Percentiles rank a stretch among this genome's conserved stretches.
These are phyloP conservation scores for Xenopus laevis DNA, from an alignment of 2,113 vertebrate genomes.

Conservation along the genomic window DNA sequence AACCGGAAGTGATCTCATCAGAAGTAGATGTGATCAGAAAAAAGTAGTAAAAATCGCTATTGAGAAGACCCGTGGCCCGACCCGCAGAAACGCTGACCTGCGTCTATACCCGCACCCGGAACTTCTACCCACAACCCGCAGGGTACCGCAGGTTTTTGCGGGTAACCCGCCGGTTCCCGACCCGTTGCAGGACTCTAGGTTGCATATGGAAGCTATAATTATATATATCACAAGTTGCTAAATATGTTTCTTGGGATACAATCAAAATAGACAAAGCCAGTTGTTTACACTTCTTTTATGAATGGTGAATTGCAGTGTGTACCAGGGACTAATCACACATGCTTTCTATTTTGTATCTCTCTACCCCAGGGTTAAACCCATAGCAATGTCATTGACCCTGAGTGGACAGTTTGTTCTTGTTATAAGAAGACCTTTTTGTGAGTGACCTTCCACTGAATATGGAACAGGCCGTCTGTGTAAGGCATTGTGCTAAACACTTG, in stretches of 20 bases:
- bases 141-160: too few relatives aligned
- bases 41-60: too few relatives aligned
- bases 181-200: too few relatives aligned
- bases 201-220: background rate
- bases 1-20: too few relatives aligned
- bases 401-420: conserved; percentile 39
- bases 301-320: conserved; percentile 32
- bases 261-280: conserved; percentile 28
- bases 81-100: too few relatives aligned
- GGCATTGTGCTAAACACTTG: conserved; percentile 37
- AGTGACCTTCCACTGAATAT: conserved; percentile 35
- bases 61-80: too few relatives aligned
- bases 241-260: conserved; percentile 20
- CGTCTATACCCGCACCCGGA: too few relatives aligned
- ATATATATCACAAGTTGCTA: conserved; percentile 29
- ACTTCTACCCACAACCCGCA: too few relatives aligned
- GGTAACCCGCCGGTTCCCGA: too few relatives aligned
- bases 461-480: conserved; percentile 33
- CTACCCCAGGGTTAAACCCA: conserved; percentile 30
- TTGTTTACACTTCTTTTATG: conserved; percentile 32
- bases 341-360: conserved; percentile 34
- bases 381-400: conserved; percentile 8
- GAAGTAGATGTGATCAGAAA: too few relatives aligned
- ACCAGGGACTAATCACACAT: conserved; percentile 26
- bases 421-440: conserved; percentile 36